Conservation (phyloP, 1,140 invertebrate species). For the Neodiprion fabricii region DNA sequence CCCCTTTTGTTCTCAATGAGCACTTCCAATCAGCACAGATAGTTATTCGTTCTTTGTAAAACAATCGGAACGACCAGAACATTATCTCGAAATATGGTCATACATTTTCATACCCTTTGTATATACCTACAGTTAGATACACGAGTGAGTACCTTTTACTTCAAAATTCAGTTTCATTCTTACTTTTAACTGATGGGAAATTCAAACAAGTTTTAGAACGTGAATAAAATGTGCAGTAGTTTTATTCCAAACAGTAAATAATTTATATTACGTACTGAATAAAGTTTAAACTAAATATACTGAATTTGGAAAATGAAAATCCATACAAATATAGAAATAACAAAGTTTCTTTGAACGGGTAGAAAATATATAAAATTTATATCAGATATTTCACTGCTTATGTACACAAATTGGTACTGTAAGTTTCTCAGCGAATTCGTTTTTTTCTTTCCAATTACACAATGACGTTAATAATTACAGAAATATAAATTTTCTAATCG, state of each 20-base stretch:
- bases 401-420: background rate
- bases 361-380: constrained; percentile 5
- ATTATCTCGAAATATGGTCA: no score
- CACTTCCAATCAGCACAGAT: no score
- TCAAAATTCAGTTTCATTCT: no score
- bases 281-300: background rate
- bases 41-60: no score
- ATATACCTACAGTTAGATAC: no score
- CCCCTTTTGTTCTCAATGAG: no score
- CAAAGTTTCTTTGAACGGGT: background rate
- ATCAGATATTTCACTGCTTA: background rate
- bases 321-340: background rate
- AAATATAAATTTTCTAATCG: background rate
- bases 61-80: no score
- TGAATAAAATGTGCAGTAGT: background rate
- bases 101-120: no score
- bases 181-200: no score
- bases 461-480: background rate
- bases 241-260: constrained; percentile 13
- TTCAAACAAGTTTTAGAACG: no score
- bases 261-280: background rate
- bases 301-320: background rate
- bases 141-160: no score
- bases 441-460: background rate
- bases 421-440: background rate